Evolutionary conservation across 2,797 vertebrate species (phyloP), one percentile per base, ranked within the genome.

Genomic region (Pseudocheirus occidentalis): DNA sequence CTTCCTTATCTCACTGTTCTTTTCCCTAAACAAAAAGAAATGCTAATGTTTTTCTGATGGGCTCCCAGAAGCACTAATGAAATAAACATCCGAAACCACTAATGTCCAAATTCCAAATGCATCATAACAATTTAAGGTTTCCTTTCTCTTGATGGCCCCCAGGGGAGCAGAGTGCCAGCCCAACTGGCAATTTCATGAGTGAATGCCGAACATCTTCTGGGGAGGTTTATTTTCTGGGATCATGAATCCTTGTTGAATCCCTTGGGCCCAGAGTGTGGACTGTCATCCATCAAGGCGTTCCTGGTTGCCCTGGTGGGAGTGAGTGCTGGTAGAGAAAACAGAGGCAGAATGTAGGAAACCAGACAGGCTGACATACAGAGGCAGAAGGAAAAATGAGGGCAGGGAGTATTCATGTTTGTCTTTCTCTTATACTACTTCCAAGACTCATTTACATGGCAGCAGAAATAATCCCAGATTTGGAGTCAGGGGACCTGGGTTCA

Each of bases 101-200:
- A 87, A 46, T 87, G 73, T 87, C 73, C 73, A 87, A 87, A 87
- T 87, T 87, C 73, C 40, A 50, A 87, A 87, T 87, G 40, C 40
- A 87, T 87, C 73, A 87, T 87, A 90, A 55, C 90, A 90, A 90
- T 90, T 90, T 90, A 53, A 90, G 40, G 50, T 90, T 53, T 90
- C 31, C 54, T 90, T 54, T 90, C 34, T 90, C 31, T 90, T 31
- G 54, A 90, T n/a, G 73, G 46, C 40, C 31, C 90, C 90, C 31
- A 54, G 31, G 90, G 90, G 90, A 90, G 52, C 52, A 54, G 52
- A 90, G 29, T 90, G 28, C 54, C 28, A 90, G 52, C 13, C 52
- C 31, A 55, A 55, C 54, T 90, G 11, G 53, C 90, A 90, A 90
- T 90, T 90, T 55, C 54, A 53, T 90, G 52, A 90, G 90, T 10